phyloP scores from a whole-genome alignment of 2,797 vertebrate species.

The Morelia viridis region DNA sequence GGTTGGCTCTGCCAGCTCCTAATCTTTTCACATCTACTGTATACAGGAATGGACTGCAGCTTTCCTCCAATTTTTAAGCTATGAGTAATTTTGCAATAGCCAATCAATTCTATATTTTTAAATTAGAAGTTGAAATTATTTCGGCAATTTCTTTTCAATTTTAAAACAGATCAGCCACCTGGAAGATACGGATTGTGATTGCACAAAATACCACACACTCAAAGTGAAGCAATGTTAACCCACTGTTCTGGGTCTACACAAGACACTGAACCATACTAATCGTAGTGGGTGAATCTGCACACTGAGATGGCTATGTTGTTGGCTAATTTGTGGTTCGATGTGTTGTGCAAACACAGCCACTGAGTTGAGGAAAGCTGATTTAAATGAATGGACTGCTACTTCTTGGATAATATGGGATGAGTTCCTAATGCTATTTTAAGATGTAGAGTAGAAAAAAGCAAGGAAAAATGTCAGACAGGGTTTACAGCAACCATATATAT shows the following conservation, averaged over 20 bases:
- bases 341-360: not conserved
- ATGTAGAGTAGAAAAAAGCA: too few relatives aligned
- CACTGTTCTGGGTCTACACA: not conserved
- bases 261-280: not conserved
- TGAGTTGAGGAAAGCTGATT: not conserved
- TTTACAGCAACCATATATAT: too few relatives aligned
- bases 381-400: not conserved
- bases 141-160: not conserved
- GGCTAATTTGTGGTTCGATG: not conserved
- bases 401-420: not conserved
- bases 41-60: not conserved
- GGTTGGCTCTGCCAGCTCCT: not conserved
- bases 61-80: not conserved
- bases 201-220: not conserved
- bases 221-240: not conserved
- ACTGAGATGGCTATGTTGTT: not conserved
- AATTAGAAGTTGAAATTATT: not conserved
- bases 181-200: not conserved
- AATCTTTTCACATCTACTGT: not conserved
- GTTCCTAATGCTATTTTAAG: constrained; percentile 5
- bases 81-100: not conserved
- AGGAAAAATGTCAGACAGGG: not conserved
- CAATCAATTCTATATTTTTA: not conserved
- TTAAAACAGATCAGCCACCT: not conserved
- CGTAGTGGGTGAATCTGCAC: not conserved